Evolutionary conservation across 2,113 vertebrate genomes (phyloP).

Genomic region (Zosterops japonicus): DNA sequence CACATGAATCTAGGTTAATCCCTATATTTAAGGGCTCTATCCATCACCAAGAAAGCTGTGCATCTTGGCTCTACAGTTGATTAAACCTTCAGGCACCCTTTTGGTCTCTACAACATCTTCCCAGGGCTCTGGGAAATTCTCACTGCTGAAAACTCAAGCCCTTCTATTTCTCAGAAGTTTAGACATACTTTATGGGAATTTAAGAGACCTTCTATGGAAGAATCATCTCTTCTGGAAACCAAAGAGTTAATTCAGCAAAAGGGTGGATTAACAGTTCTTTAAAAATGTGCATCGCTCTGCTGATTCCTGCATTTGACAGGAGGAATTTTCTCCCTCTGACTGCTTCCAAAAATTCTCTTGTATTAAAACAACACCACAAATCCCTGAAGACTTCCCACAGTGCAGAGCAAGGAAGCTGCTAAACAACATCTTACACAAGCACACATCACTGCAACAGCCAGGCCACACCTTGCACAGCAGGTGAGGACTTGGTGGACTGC

Average conservation of each 20-base stretch:
- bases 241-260: conserved; percentile 17
- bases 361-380: conserved; percentile 27
- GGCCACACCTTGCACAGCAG: not conserved
- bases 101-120: not conserved
- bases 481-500: not conserved
- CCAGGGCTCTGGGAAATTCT: not conserved
- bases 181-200: not conserved
- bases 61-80: not conserved
- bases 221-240: not conserved
- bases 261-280: conserved; percentile 10
- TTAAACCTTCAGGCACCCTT: not conserved
- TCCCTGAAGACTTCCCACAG: conserved; percentile 27
- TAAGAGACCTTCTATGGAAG: not conserved
- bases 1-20: conserved; percentile 18
- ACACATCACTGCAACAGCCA: not conserved
- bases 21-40: not conserved
- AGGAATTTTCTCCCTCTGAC: conserved; percentile 3
- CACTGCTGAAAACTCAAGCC: not conserved
- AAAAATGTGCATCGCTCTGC: not conserved
- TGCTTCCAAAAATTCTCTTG: not conserved
- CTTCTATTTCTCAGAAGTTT: not conserved
- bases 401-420: not conserved
- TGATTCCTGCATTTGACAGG: conserved; percentile 17
- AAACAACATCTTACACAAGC: not conserved
- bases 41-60: not conserved